Percentiles rank a stretch among this genome's conserved stretches.
Evolutionary conservation across 2,888 invertebrate genomes (phyloP).

Genomic region (Sussaba pulchella): DNA sequence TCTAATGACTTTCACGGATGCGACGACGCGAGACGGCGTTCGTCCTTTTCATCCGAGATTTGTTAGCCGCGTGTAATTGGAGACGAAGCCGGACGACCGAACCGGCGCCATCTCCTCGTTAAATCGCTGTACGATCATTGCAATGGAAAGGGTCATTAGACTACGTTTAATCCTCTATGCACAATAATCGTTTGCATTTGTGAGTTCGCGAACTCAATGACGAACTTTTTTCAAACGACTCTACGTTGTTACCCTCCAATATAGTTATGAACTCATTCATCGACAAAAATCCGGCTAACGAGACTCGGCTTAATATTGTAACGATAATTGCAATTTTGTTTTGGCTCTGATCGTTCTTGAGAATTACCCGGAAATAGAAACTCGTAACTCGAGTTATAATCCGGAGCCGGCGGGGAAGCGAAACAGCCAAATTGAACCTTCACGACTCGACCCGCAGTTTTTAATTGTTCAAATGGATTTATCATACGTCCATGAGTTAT

Average conservation of each 20-base stretch:
- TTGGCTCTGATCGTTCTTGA: too few species aligned
- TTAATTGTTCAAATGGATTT: background rate
- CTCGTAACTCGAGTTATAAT: too few species aligned
- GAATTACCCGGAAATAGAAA: too few species aligned
- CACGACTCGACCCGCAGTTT: slow-evolving; percentile 12
- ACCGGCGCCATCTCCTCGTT: background rate
- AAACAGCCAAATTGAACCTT: too few species aligned
- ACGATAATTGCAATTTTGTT: too few species aligned
- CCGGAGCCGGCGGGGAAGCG: too few species aligned
- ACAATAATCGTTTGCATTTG: background rate
- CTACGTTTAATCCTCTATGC: background rate
- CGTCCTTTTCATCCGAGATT: background rate
- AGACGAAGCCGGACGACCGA: too few species aligned
- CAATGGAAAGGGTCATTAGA: slow-evolving; percentile 16
- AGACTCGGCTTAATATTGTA: too few species aligned
- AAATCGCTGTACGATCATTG: slow-evolving; percentile 6
- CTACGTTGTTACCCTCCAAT: slow-evolving; percentile 22
- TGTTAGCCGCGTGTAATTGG: too few species aligned
- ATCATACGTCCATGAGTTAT: background rate
- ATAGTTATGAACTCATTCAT: background rate
- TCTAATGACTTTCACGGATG: slow-evolving; percentile 48
- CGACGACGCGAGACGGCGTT: slow-evolving; percentile 12
- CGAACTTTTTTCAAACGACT: slow-evolving; percentile 4
- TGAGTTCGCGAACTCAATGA: slow-evolving; percentile 2
- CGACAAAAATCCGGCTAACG: background rate